Conservation (phyloP, 2,113 vertebrate genomes). For the Coreoperca whiteheadi region DNA sequence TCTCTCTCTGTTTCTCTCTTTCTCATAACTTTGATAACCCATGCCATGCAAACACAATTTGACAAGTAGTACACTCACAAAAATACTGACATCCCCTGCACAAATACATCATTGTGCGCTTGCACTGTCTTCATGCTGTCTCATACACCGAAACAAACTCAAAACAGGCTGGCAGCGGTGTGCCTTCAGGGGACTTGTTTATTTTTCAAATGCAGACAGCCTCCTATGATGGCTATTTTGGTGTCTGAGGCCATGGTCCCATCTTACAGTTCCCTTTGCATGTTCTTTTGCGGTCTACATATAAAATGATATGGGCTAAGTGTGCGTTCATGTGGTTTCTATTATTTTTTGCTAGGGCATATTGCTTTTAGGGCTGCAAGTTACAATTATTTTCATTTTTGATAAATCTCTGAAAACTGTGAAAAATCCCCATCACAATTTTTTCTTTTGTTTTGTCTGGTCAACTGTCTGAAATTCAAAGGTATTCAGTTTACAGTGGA, state of each 20-base stretch:
- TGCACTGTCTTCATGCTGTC: constrained; percentile 19
- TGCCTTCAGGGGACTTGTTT: constrained; percentile 52
- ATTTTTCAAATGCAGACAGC: constrained; percentile 53
- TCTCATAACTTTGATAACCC: constrained; percentile 61
- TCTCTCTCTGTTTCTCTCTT: constrained; percentile 43
- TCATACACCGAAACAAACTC: constrained; percentile 33
- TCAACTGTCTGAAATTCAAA: not conserved
- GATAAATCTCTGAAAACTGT: not conserved
- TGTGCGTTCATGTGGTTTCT: constrained; percentile 12
- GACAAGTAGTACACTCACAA: constrained; percentile 43
- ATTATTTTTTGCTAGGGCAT: not conserved
- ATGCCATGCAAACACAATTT: constrained; percentile 50
- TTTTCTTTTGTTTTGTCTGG: not conserved
- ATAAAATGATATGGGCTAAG: constrained; percentile 33
- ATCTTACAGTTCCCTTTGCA: constrained; percentile 40
- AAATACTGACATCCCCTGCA: constrained; percentile 34
- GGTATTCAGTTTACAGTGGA: not conserved
- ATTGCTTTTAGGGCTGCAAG: not conserved
- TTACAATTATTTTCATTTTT: not conserved
- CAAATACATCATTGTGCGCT: constrained; percentile 32
- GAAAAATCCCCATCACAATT: too few species aligned
- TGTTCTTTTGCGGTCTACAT: constrained; percentile 62
- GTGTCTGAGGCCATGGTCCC: constrained; percentile 30
- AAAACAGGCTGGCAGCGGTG: constrained; percentile 29
- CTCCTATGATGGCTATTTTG: constrained; percentile 38